Evolutionary conservation across 2,888 invertebrate genomes (phyloP).

Genomic region (Drosophila meridionalis): DNA sequence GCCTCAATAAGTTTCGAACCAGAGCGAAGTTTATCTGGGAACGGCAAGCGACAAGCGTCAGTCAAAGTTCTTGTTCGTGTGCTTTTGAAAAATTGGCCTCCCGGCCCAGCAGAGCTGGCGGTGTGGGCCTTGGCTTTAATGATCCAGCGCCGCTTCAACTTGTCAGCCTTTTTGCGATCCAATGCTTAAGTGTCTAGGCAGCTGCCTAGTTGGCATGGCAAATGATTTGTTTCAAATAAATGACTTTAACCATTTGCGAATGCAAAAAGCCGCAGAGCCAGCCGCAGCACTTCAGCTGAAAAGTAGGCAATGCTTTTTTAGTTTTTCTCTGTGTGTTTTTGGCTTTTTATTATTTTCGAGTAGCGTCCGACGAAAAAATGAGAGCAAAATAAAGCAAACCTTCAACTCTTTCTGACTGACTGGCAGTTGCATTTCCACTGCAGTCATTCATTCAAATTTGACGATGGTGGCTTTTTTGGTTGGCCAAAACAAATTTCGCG

Average conservation of each 20-base stretch:
- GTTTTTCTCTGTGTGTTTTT: background rate
- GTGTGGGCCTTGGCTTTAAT: slow-evolving; percentile 46
- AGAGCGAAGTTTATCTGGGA: slow-evolving; percentile 67
- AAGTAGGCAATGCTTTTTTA: slow-evolving; percentile 67
- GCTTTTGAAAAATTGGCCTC: slow-evolving; percentile 70
- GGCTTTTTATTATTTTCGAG: slow-evolving; percentile 19
- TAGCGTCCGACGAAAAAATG: slow-evolving; percentile 5
- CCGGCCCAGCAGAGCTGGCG: slow-evolving; percentile 24
- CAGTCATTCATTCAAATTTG: slow-evolving; percentile 76
- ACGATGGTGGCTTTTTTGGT: slow-evolving; percentile 52
- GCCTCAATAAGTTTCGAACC: slow-evolving; percentile 76
- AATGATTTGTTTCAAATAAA: slow-evolving; percentile 77
- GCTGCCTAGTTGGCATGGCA: slow-evolving; percentile 52
- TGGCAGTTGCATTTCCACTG: slow-evolving; percentile 73
- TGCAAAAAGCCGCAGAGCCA: slow-evolving; percentile 64
- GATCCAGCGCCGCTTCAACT: slow-evolving; percentile 57
- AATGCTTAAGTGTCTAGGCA: slow-evolving; percentile 35
- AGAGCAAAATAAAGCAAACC: slow-evolving; percentile 5
- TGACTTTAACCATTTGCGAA: slow-evolving; percentile 75
- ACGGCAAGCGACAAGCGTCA: slow-evolving; percentile 66
- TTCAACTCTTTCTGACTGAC: slow-evolving; percentile 50
- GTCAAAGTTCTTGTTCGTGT: slow-evolving; percentile 67
- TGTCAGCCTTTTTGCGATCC: slow-evolving; percentile 48
- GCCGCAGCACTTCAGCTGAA: slow-evolving; percentile 70
- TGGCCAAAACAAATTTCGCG: slow-evolving; percentile 65